Evolutionary conservation across 2,888 invertebrate genomes (phyloP).

Genomic region (Rhaphigaster nebulosa): DNA sequence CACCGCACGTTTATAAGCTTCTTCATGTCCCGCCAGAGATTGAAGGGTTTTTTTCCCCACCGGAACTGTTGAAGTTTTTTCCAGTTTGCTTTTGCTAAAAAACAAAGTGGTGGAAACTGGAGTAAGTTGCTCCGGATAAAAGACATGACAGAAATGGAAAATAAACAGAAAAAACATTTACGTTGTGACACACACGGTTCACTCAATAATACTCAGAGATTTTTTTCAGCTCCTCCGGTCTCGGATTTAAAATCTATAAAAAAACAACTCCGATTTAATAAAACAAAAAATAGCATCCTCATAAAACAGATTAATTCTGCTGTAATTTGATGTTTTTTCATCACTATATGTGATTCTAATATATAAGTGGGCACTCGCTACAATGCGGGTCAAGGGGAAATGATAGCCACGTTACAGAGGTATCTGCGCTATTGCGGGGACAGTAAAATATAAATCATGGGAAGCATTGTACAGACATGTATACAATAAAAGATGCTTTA

Average conservation of each 20-base stretch:
- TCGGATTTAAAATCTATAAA: neutral
- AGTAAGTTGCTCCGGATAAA: conserved; percentile 2
- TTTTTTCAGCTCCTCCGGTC: neutral
- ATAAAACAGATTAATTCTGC: neutral
- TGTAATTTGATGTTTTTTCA: neutral
- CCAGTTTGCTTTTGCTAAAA: neutral
- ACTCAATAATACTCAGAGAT: neutral
- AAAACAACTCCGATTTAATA: no score
- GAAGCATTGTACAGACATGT: no score
- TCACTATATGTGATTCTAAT: neutral
- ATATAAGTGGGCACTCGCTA: no score
- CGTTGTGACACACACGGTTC: neutral
- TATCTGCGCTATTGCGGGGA: no score
- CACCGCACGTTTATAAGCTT: neutral
- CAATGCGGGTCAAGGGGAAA: no score
- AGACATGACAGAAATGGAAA: neutral
- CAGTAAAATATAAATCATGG: no score
- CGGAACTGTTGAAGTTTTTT: conserved; percentile 19
- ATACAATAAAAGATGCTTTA: no score
- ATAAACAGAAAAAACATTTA: neutral
- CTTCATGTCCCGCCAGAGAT: neutral
- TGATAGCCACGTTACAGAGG: no score
- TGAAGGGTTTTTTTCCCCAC: neutral
- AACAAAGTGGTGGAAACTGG: neutral
- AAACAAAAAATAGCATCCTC: no score